Conservation (phyloP, 2,797 vertebrate species). For the Coregonus ussuriensis region DNA sequence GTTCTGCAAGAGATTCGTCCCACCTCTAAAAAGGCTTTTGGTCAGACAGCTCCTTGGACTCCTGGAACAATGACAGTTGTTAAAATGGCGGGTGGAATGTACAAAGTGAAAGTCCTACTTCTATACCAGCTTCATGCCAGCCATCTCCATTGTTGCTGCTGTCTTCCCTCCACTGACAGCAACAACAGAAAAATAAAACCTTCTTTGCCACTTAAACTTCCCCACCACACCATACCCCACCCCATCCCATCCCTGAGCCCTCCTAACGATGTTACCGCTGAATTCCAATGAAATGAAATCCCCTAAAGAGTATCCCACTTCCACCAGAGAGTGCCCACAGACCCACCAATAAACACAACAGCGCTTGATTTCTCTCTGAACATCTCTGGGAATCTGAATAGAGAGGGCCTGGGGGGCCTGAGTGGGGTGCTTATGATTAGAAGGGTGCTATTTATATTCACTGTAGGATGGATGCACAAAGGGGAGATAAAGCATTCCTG, state of each 20-base stretch:
- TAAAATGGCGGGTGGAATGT: slow-evolving; percentile 52
- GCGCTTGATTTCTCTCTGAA: slow-evolving; percentile 43
- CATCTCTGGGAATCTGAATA: slow-evolving; percentile 40
- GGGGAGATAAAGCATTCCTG: slow-evolving; percentile 38
- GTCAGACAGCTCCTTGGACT: slow-evolving; percentile 39
- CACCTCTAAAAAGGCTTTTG: slow-evolving; percentile 44
- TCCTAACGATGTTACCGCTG: slow-evolving; percentile 72
- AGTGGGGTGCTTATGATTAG: slow-evolving; percentile 39
- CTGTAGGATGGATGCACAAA: slow-evolving; percentile 20
- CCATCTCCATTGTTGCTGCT: slow-evolving; percentile 22
- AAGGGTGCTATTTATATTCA: slow-evolving; percentile 44
- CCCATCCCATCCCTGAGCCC: slow-evolving; percentile 52
- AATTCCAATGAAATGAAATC: slow-evolving; percentile 84
- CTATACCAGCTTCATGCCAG: slow-evolving; percentile 30
- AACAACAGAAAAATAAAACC: slow-evolving; percentile 31
- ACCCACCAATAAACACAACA: slow-evolving; percentile 51
- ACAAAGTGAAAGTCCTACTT: slow-evolving; percentile 50
- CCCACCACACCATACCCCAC: neutral
- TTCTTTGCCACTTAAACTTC: slow-evolving; percentile 26
- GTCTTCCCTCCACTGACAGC: slow-evolving; percentile 30
- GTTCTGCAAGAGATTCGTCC: slow-evolving; percentile 49
- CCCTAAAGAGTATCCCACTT: slow-evolving; percentile 75
- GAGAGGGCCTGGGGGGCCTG: neutral
- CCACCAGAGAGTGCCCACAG: slow-evolving; percentile 73
- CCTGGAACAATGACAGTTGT: slow-evolving; percentile 57